Percentiles rank a stretch among this genome's conserved stretches.
Conservation (phyloP, 2,888 invertebrate genomes). For the Erpobdella octoculata region DNA sequence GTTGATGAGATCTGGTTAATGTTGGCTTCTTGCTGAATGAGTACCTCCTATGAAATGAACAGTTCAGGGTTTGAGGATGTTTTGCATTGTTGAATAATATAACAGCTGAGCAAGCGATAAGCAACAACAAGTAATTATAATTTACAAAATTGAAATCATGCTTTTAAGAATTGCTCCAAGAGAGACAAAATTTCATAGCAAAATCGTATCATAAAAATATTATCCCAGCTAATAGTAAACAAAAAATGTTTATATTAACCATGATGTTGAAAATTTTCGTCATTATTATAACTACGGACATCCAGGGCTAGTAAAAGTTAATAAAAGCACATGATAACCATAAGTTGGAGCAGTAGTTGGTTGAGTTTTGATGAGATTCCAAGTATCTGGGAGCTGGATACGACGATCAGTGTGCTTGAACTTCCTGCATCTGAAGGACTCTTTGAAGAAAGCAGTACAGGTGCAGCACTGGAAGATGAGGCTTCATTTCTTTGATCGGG, state of each 20-base stretch:
- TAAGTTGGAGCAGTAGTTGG: slow-evolving; percentile 6
- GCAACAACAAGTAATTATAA: too few relatives aligned
- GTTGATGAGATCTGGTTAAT: neutral
- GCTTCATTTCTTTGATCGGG: too few relatives aligned
- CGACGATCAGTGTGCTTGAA: neutral
- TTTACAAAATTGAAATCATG: too few relatives aligned
- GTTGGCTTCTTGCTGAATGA: neutral
- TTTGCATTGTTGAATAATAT: too few relatives aligned
- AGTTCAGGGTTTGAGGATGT: neutral
- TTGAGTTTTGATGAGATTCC: slow-evolving; percentile 17
- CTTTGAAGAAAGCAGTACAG: neutral
- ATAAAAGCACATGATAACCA: neutral
- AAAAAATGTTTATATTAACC: too few relatives aligned
- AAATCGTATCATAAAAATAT: neutral
- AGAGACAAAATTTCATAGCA: too few relatives aligned
- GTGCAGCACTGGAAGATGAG: too few relatives aligned
- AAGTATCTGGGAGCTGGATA: neutral
- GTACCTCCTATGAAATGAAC: neutral
- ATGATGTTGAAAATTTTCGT: too few relatives aligned
- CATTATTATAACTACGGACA: too few relatives aligned
- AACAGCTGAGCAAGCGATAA: too few relatives aligned
- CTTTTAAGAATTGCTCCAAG: too few relatives aligned
- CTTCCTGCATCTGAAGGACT: neutral
- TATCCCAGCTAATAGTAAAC: neutral
- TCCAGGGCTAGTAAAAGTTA: too few relatives aligned